phyloP scores from a whole-genome alignment of 2,113 vertebrate species.

The Emydura subglobosa region DNA sequence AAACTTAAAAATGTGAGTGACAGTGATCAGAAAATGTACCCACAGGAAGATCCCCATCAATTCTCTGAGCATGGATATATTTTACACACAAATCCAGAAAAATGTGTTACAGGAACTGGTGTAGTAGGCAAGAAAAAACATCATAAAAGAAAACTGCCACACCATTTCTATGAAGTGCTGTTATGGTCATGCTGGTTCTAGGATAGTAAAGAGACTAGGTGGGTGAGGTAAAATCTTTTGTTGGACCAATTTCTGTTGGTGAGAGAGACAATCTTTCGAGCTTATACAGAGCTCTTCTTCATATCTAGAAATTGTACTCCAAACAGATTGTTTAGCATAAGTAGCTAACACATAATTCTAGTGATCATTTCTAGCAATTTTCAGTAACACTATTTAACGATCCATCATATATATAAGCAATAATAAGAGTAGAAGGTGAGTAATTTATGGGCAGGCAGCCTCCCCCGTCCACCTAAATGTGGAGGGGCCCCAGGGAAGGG shows the following conservation, averaged over 20 bases:
- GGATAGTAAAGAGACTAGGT: too few species aligned
- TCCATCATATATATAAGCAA: background rate
- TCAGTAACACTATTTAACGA: background rate
- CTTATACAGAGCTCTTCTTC: too few species aligned
- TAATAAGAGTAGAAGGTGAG: background rate
- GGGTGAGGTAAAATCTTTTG: too few species aligned
- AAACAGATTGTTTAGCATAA: background rate
- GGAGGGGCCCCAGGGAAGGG: background rate
- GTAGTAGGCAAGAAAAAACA: background rate
- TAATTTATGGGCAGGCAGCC: fast-evolving
- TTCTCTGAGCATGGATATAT: background rate
- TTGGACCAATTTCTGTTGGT: too few species aligned
- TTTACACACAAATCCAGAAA: background rate
- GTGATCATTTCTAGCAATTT: background rate
- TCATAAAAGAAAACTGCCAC: background rate
- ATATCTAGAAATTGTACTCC: background rate
- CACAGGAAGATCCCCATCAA: background rate
- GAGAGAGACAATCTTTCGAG: too few species aligned
- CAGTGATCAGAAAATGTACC: background rate
- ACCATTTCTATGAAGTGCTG: background rate
- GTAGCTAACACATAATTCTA: background rate
- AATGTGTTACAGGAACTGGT: background rate
- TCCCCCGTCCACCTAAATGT: fast-evolving
- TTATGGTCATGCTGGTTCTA: too few species aligned
- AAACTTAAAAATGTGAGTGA: background rate